Evolutionary conservation across 2,888 invertebrate genomes (phyloP), one percentile per base, ranked within the genome.

Genomic region (Scrobipalpa atriplicella): DNA sequence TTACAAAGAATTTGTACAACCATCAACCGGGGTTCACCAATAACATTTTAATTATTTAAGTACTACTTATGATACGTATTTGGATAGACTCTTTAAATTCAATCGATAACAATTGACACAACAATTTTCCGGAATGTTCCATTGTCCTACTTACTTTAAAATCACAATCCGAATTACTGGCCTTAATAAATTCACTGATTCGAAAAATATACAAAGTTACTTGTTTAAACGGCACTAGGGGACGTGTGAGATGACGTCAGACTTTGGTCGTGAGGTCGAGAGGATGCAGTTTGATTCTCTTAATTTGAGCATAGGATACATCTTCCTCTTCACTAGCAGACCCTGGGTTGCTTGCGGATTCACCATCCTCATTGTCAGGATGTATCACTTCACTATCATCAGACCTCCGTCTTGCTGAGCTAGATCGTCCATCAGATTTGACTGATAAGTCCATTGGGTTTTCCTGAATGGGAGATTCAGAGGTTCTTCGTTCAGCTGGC

Each of bases 381-480:
- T 85, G 78, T 68, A 90, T 86, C 8, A 86, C 89, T 72, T 94
- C 94, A 73, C 94, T 94, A 73, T 91, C 92, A 65, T 90, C 90
- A 0, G 92, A 92, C 72, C 89, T 82, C 74, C 92, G 85, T 67
- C 93, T 81, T 64, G 91, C 92, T 0, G 94, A 90, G 74, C 92
- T 92, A 29, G 90, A 92, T 68, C 94, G 90, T 56, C 95, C 95
- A 21, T 93, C 93, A 0, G 95, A 94, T 77, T 95, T 96, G 89
- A 96, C 95, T 47, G 96, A 96, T 71, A 97, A 86, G 80, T 97
- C 97, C 83, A 97, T 97, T 1, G 97, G 97, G 79, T 95, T 95
- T 72, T 96, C 96, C 80, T 96, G 96, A 0, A 94, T 72, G 0
- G 90, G 94, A 9, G 94, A 94, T 58, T 94, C 94, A 0, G 92